Conservation (phyloP, 1,140 invertebrate species). For the Bursaphelenchus mucronatus region DNA sequence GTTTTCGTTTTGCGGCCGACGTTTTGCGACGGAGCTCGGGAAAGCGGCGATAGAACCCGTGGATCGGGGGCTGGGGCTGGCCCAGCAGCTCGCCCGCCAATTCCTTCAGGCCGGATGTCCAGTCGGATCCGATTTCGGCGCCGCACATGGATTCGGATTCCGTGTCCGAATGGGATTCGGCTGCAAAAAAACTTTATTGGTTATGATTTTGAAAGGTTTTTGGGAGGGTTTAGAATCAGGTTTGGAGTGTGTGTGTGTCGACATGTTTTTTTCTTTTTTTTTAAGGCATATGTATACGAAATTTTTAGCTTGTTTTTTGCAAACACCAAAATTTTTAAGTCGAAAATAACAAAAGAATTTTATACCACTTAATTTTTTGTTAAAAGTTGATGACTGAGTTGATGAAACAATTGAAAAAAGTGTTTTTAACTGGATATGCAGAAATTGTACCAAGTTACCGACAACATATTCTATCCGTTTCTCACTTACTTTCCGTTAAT, state of each 20-base stretch:
- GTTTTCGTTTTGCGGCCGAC: no score
- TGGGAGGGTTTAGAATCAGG: no score
- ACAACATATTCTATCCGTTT: constrained; percentile 8
- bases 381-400: constrained; percentile 23
- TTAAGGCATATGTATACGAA: background rate
- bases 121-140: background rate
- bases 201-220: background rate
- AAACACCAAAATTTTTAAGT: no score
- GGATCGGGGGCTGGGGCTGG: constrained; percentile 39
- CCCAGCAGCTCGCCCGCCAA: constrained; percentile 23
- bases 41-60: constrained; percentile 40
- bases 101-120: constrained; percentile 1
- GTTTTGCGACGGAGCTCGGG: constrained; percentile 25
- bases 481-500: constrained; percentile 1
- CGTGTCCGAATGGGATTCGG: constrained; percentile 11
- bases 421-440: background rate
- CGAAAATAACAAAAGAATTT: no score
- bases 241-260: no score
- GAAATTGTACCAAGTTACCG: background rate
- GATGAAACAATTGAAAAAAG: background rate
- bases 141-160: constrained; percentile 21
- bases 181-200: background rate
- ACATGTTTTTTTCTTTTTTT: no score
- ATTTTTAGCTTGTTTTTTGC: constrained; percentile 12
- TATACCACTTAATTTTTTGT: no score